Conservation (phyloP, 2,113 vertebrate genomes). For the Austrofundulus limnaeus region DNA sequence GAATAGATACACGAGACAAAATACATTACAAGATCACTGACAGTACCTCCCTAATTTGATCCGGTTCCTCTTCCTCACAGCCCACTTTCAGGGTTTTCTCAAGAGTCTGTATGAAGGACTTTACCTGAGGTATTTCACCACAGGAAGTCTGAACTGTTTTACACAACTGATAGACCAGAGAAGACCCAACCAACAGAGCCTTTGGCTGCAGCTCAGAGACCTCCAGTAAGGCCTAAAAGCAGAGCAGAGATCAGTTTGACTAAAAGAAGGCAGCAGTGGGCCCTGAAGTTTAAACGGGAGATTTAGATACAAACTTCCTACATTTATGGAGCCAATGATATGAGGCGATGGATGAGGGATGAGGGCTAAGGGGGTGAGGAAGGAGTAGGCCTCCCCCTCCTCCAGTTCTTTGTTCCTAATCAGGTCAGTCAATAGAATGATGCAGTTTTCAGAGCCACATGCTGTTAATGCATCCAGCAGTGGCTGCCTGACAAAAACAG, state of each 20-base stretch:
- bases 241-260: constrained; percentile 10
- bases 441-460: constrained; percentile 84
- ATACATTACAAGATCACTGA: not conserved
- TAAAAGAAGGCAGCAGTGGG: not conserved
- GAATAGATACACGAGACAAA: not conserved
- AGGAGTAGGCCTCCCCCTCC: constrained; percentile 69
- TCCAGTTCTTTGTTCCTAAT: constrained; percentile 77
- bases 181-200: constrained; percentile 78
- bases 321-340: constrained; percentile 80
- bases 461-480: constrained; percentile 82
- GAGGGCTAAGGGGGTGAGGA: constrained; percentile 82
- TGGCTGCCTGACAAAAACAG: constrained; percentile 78
- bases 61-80: constrained; percentile 57
- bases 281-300: not conserved
- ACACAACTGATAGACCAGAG: constrained; percentile 82
- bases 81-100: constrained; percentile 68
- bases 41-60: constrained; percentile 13
- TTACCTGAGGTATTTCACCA: constrained; percentile 72
- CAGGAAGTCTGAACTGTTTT: constrained; percentile 67
- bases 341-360: constrained; percentile 77
- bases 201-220: constrained; percentile 66
- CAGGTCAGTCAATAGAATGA: constrained; percentile 80
- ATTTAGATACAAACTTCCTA: constrained; percentile 60
- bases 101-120: constrained; percentile 73
- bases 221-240: constrained; percentile 78